These are phyloP conservation scores for Apoderus coryli DNA, from an alignment of 2,888 invertebrate genomes.

Conservation along the genomic window DNA sequence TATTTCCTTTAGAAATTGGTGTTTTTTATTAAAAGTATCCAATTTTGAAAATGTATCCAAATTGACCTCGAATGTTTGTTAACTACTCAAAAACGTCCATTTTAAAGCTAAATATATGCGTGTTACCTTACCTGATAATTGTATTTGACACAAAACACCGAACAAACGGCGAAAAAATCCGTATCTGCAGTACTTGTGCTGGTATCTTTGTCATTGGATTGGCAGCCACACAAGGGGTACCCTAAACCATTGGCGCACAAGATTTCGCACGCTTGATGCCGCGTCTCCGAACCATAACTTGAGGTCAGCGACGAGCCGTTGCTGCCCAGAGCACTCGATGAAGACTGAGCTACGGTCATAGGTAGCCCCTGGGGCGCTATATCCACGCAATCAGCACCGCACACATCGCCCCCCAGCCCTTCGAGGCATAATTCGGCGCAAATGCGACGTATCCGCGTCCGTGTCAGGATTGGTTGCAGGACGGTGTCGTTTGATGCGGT, in stretches of 20 bases:
- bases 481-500: constrained; percentile 20
- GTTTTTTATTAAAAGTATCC: too few species aligned
- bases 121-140: constrained; percentile 21
- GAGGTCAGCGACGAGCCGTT: constrained; percentile 10
- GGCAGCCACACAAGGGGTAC: constrained; percentile 41
- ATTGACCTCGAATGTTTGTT: too few species aligned
- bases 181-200: constrained; percentile 21
- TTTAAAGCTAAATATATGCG: too few species aligned
- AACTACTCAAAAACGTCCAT: too few species aligned
- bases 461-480: constrained; percentile 27
- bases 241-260: constrained; percentile 47
- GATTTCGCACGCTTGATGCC: constrained; percentile 41
- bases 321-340: not conserved
- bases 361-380: constrained; percentile 37
- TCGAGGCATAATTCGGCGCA: constrained; percentile 32
- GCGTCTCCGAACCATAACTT: constrained; percentile 27
- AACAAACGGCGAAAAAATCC: constrained; percentile 37
- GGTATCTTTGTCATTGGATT: constrained; percentile 14
- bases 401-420: constrained; percentile 39
- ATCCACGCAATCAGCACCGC: constrained; percentile 38
- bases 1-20: too few species aligned
- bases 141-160: constrained; percentile 34
- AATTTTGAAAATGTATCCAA: too few species aligned
- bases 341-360: constrained; percentile 16
- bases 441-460: constrained; percentile 27